phyloP scores from a whole-genome alignment of 2,888 invertebrate species.

The Diachrysia chrysitis region DNA sequence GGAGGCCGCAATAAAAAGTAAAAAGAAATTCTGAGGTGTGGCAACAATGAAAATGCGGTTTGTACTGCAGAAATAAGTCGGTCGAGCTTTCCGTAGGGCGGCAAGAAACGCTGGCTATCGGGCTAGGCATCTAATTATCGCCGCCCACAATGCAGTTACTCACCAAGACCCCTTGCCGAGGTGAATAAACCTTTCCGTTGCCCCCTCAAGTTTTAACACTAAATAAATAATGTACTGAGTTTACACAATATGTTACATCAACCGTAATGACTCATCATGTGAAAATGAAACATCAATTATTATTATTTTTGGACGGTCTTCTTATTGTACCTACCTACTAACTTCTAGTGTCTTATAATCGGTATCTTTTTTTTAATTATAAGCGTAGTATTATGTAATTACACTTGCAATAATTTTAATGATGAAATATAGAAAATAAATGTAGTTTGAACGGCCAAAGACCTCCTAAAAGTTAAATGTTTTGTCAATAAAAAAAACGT shows the following conservation, averaged over 20 bases:
- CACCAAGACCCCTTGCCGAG: constrained; percentile 63
- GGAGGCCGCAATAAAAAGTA: constrained; percentile 61
- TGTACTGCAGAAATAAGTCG: constrained; percentile 69
- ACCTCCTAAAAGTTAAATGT: constrained; percentile 3
- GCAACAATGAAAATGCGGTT: constrained; percentile 73
- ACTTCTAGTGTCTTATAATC: no score
- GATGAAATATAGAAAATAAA: no score
- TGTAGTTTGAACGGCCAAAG: background rate
- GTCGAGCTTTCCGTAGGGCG: constrained; percentile 68
- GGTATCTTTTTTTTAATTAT: no score
- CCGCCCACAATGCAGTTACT: constrained; percentile 70
- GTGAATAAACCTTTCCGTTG: constrained; percentile 71
- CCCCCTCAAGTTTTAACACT: constrained; percentile 66
- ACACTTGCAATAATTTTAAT: no score
- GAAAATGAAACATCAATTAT: background rate
- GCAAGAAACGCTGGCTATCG: constrained; percentile 75
- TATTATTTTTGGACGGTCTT: background rate
- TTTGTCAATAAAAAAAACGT: constrained; percentile 19
- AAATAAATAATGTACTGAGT: constrained; percentile 56
- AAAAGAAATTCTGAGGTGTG: constrained; percentile 68
- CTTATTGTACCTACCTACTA: background rate
- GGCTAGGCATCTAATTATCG: constrained; percentile 81
- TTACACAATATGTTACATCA: constrained; percentile 38
- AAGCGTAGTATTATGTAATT: no score
- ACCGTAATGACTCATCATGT: constrained; percentile 13